Evolutionary conservation across 64 coral and sea anemone species (phyloP).

Genomic region (Pocillopora verrucosa): DNA sequence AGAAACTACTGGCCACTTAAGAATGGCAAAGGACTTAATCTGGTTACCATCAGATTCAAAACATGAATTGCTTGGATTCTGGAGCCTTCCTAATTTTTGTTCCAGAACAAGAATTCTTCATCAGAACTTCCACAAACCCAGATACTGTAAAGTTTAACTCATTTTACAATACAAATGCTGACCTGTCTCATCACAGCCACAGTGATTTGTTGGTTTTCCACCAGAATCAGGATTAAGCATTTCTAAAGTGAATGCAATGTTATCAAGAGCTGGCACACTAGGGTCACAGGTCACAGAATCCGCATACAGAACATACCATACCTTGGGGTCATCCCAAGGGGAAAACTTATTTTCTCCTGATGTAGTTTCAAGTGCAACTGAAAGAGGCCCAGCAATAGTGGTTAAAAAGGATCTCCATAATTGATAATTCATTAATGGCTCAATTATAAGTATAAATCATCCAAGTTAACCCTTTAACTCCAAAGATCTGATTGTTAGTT

Average conservation of each 20-base stretch:
- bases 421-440: not conserved
- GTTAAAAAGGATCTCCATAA: not conserved
- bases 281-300: constrained; percentile 87
- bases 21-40: no score
- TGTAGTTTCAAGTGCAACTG: constrained; percentile 9
- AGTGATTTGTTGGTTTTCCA: constrained; percentile 86
- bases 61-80: no score
- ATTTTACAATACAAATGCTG: not conserved
- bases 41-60: no score
- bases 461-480: not conserved
- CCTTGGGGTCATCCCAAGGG: constrained; percentile 70
- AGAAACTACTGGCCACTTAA: no score
- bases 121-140: no score
- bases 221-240: constrained; percentile 82
- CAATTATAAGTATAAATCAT: not conserved
- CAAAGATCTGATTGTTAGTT: no score
- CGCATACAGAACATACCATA: constrained; percentile 90
- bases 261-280: constrained; percentile 55
- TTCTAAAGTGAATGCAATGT: constrained; percentile 68
- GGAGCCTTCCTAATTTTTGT: no score
- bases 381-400: not conserved
- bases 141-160: not conserved
- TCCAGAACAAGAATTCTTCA: no score
- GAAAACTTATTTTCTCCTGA: constrained; percentile 74
- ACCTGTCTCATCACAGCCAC: constrained; percentile 91